Percentiles rank a stretch among this genome's conserved stretches.
These are phyloP conservation scores for Pseudochromis fuscus DNA, from an alignment of 2,797 vertebrate species.

Conservation along the genomic window DNA sequence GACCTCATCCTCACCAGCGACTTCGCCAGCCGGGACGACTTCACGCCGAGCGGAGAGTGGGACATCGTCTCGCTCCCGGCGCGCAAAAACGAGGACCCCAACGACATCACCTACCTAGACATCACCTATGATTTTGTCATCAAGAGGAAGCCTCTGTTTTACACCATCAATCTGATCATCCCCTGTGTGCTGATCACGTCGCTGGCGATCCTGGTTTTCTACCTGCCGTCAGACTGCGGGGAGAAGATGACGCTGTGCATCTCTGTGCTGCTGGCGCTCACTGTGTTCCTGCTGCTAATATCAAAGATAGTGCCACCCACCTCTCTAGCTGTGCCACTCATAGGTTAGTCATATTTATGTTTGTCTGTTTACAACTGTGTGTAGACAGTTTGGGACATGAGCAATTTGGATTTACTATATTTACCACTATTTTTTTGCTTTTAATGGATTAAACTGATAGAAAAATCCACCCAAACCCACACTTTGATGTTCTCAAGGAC, in stretches of 20 bases:
- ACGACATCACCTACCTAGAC: conserved; percentile 85
- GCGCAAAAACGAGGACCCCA: conserved; percentile 85
- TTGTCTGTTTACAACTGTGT: conserved; percentile 4
- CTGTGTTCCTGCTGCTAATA: conserved; percentile 88
- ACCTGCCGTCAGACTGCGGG: conserved; percentile 87
- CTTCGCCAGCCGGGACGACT: conserved; percentile 87
- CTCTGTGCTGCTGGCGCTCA: conserved; percentile 87
- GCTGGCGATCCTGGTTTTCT: conserved; percentile 86
- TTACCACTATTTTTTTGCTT: background rate
- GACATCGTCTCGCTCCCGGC: conserved; percentile 87
- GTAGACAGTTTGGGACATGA: background rate
- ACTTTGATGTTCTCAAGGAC: background rate
- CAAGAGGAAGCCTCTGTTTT: conserved; percentile 87
- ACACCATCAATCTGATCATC: conserved; percentile 88
- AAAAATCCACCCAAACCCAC: background rate
- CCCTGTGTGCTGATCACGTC: conserved; percentile 88
- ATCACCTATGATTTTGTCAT: conserved; percentile 88
- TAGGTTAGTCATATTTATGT: conserved; percentile 72
- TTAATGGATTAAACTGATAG: background rate
- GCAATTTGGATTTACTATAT: background rate
- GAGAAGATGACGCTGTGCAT: conserved; percentile 89
- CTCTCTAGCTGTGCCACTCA: conserved; percentile 87
- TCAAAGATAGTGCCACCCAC: conserved; percentile 89
- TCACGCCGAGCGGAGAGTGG: conserved; percentile 88
- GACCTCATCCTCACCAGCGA: conserved; percentile 86